Evolutionary conservation across 53 echinoderm and acorn worm species (phyloP), one percentile per base, ranked within the genome.

Genomic region (Paracentrotus lividus): DNA sequence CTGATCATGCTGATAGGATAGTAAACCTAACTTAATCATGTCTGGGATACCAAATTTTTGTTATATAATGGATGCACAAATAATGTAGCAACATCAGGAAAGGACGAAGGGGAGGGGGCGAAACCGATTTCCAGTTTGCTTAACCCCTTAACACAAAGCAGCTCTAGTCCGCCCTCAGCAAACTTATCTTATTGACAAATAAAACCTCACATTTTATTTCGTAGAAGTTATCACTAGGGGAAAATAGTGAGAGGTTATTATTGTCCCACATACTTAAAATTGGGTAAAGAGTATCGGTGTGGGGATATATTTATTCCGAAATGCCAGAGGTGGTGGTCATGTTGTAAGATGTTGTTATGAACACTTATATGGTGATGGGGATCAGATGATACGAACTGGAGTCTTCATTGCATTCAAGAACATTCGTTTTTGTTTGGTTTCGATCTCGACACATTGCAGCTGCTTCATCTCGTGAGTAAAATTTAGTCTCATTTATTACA

Each of bases 121-220:
- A 12, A 52, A 21, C 57, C 57, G 8, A 31, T 13, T 5, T 64
- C 64, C 13, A 18, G 40, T 69, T 38, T 69, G 72, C 72, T 40
- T 72, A 72, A 27, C 34, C 72, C 21, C 21, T 72, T 72, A n/a
- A n/a, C 57, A 72, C 72, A 72, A 72, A 40, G 14, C 18, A 32
- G 38, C 40, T 26, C 72, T 40, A 6, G 18, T 72, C 40, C 13
- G 24, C 29, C 32, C 55, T 87, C 8, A 53, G 49, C 51, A 49
- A 87, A 87, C 87, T 45, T 87, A 87, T 38, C 87, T 32, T 57
- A 58, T 87, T 87, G 87, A 87, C 87, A 38, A n/a, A n/a, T n/a
- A n/a, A 20, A 32, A 56, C 55, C 34, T 57, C 55, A 87, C 36
- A 87, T 87, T 56, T 56, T 56, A 87, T 34, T 87, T 87, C 87